Conservation (phyloP, 2,888 invertebrate genomes). For the Dastarcus helophoroides region DNA sequence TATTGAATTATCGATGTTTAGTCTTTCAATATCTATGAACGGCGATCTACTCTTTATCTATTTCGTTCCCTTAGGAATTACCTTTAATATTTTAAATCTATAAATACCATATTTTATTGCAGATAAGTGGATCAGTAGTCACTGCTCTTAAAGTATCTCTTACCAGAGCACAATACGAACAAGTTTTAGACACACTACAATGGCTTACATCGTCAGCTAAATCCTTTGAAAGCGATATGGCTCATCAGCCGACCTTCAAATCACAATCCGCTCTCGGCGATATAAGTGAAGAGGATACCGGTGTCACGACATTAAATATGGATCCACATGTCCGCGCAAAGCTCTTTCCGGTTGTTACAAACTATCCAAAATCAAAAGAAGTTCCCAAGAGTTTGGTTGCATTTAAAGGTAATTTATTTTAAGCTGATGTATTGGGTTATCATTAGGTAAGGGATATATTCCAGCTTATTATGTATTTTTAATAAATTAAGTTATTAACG, state of each 20-base stretch:
- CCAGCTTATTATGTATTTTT: too few relatives aligned
- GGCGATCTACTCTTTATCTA: too few relatives aligned
- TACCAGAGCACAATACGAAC: constrained; percentile 80
- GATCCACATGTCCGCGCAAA: constrained; percentile 53
- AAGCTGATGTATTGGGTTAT: constrained; percentile 3
- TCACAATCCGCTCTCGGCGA: constrained; percentile 25
- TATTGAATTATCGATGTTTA: too few relatives aligned
- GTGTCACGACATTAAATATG: constrained; percentile 44
- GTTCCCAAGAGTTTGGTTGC: constrained; percentile 16
- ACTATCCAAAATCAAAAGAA: constrained; percentile 8
- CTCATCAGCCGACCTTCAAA: constrained; percentile 19
- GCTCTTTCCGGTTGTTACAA: constrained; percentile 30
- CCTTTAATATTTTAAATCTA: constrained; percentile 8
- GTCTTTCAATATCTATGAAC: too few relatives aligned
- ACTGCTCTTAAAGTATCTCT: constrained; percentile 77
- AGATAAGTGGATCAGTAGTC: constrained; percentile 67
- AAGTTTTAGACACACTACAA: constrained; percentile 62
- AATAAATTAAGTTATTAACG: too few relatives aligned
- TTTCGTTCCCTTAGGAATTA: too few relatives aligned
- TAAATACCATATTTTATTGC: constrained; percentile 28
- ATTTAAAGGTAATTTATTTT: constrained; percentile 19
- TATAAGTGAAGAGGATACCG: constrained; percentile 38
- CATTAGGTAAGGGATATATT: too few relatives aligned
- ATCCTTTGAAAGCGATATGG: constrained; percentile 28
- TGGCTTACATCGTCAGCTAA: constrained; percentile 32